Conservation (phyloP, 2,797 vertebrate species). For the Platyrinchus mystaceus region DNA sequence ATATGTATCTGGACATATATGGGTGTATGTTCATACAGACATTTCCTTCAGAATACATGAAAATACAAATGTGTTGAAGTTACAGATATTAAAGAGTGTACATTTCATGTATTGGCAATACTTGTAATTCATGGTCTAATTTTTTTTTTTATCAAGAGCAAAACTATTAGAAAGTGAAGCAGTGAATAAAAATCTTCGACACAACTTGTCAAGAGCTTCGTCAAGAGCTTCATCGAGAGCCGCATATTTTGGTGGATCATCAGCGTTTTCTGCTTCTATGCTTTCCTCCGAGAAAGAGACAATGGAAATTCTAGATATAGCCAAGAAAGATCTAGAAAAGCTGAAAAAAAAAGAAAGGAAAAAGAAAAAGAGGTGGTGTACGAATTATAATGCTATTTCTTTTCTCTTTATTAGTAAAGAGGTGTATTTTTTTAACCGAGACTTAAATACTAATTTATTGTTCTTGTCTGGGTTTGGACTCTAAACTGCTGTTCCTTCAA, state of each 20-base stretch:
- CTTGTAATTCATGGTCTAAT: background rate
- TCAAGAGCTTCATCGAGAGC: no score
- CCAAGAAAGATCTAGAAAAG: conserved; percentile 94
- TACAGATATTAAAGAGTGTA: background rate
- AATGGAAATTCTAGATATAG: conserved; percentile 91
- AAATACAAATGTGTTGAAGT: background rate
- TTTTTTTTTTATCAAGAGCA: conserved; percentile 77
- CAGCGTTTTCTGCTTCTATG: conserved; percentile 79
- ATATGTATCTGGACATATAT: background rate
- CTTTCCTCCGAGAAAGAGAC: conserved; percentile 89
- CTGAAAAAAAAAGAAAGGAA: conserved; percentile 93
- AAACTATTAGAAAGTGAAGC: conserved; percentile 96
- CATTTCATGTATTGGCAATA: background rate
- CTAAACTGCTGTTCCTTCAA: background rate
- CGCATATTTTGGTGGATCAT: conserved; percentile 78
- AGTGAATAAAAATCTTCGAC: conserved; percentile 90
- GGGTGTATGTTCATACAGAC: background rate
- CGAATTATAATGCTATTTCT: background rate
- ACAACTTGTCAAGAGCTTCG: conserved; percentile 87
- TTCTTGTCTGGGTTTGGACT: background rate
- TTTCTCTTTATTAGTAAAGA: background rate
- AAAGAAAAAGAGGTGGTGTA: conserved; percentile 92
- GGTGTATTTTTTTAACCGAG: background rate
- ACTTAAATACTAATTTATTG: background rate
- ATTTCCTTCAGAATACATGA: no score